Evolutionary conservation across 1,140 invertebrate genomes (phyloP).

Genomic region (Sipha flava): DNA sequence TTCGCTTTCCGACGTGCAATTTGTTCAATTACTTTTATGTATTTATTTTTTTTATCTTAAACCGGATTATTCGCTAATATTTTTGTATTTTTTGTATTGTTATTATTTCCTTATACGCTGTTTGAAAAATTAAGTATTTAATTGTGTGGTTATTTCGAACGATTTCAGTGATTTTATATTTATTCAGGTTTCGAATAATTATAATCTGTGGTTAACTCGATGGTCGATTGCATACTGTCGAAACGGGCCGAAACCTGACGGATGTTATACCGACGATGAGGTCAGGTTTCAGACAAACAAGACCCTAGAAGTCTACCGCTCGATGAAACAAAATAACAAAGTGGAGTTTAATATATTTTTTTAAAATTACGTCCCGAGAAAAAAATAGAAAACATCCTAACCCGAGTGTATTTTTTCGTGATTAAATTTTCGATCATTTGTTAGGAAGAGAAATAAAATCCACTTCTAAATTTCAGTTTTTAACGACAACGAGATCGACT

Average conservation of each 20-base stretch:
- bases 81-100: too few relatives aligned
- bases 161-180: background rate
- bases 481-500: background rate
- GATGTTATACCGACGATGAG: background rate
- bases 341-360: background rate
- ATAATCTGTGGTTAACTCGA: background rate
- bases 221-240: background rate
- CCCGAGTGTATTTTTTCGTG: background rate
- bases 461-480: background rate
- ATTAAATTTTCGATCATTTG: background rate
- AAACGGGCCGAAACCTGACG: background rate
- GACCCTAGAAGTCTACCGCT: background rate
- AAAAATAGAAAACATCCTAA: background rate
- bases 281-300: background rate
- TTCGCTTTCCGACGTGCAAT: background rate
- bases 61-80: background rate
- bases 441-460: background rate
- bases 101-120: too few relatives aligned
- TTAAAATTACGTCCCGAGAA: background rate
- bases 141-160: background rate
- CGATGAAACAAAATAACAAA: background rate
- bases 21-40: background rate
- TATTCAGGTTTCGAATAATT: background rate
- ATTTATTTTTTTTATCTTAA: background rate
- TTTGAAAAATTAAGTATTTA: background rate